phyloP scores from a whole-genome alignment of 2,888 invertebrate genomes.

The Drosophila anomalipes region DNA sequence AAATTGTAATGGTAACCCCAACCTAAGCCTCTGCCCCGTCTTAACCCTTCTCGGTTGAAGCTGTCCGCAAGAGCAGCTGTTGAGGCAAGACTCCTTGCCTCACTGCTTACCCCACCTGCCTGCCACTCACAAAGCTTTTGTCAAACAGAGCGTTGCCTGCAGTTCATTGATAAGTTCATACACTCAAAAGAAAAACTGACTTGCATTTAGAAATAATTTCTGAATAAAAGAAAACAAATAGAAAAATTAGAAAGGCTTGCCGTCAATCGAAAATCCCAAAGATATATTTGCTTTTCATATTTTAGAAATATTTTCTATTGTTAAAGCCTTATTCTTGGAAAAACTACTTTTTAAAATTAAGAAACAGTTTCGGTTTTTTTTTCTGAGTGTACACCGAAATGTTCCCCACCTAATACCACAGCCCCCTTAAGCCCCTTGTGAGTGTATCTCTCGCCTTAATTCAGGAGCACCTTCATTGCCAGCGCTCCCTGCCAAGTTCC shows the following conservation, averaged over 20 bases:
- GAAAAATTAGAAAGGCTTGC: no score
- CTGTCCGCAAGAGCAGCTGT: constrained; percentile 22
- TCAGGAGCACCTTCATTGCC: constrained; percentile 34
- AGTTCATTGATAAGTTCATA: constrained; percentile 1
- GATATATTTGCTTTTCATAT: no score
- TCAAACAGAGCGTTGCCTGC: constrained; percentile 36
- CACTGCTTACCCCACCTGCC: background rate
- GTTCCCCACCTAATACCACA: background rate
- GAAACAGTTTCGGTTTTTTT: no score
- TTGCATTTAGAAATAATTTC: background rate
- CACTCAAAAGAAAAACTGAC: background rate
- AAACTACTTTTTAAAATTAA: no score
- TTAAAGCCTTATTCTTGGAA: no score
- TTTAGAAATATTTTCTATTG: background rate
- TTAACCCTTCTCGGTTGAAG: background rate
- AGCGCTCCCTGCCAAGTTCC: background rate
- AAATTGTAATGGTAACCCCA: constrained; percentile 11
- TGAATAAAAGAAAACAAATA: background rate
- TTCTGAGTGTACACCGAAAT: background rate
- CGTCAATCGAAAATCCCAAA: background rate
- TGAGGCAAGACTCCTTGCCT: background rate
- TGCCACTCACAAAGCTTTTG: constrained; percentile 26
- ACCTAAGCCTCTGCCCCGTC: background rate
- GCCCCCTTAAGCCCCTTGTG: background rate
- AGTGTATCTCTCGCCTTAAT: constrained; percentile 23